phyloP scores from a whole-genome alignment of 2,113 vertebrate genomes.

The Erythrocercus mccallii region DNA sequence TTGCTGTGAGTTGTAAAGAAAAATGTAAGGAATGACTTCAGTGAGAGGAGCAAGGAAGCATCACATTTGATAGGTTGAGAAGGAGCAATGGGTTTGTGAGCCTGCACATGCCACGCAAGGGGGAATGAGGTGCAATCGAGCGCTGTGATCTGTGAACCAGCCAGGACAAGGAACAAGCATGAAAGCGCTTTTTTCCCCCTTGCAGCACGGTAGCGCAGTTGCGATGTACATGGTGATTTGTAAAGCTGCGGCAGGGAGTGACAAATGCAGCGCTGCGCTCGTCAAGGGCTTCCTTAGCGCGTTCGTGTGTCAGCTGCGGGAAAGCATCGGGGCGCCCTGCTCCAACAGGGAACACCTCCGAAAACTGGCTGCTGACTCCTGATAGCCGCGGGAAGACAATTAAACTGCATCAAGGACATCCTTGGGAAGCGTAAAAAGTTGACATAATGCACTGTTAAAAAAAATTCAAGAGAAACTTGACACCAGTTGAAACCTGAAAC shows the following conservation, averaged over 20 bases:
- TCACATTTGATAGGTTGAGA: not conserved
- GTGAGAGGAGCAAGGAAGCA: not conserved
- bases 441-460: not conserved
- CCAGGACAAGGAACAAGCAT: not conserved
- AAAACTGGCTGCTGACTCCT: conserved; percentile 8
- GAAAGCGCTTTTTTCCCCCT: not conserved
- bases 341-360: conserved; percentile 5
- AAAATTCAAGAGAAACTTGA: not conserved
- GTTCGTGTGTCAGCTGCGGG: not conserved
- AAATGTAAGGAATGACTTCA: not conserved
- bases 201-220: not conserved
- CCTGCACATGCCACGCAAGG: not conserved
- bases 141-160: not conserved
- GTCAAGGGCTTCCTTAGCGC: not conserved
- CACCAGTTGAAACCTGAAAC: not conserved
- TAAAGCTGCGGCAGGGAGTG: not conserved
- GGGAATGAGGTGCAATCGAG: not conserved
- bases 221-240: conserved; percentile 26
- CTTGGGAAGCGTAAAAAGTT: conserved; percentile 25
- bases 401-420: conserved; percentile 23
- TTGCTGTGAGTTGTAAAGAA: not conserved
- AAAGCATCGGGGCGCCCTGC: not conserved
- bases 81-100: not conserved
- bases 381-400: conserved; percentile 47
- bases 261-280: not conserved